Percentiles rank a stretch among this genome's conserved stretches.
Conservation (phyloP, 2,113 vertebrate genomes). For the Stomatorhinus ivindoensis region DNA sequence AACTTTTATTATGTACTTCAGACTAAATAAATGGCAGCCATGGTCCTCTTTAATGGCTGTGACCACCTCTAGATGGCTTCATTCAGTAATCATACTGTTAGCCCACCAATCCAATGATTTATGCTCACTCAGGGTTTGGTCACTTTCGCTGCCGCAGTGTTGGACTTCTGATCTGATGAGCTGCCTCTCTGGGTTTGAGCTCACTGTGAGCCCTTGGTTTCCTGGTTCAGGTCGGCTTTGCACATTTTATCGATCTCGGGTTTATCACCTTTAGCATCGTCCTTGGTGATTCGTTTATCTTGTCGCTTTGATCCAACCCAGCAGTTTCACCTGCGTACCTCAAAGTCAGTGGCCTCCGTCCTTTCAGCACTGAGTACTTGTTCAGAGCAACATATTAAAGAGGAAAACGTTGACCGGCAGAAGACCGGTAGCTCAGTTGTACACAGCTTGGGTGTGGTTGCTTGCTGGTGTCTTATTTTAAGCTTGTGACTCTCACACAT, state of each 20-base stretch:
- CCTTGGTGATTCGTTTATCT: no score
- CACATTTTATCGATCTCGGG: background rate
- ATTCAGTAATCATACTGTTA: background rate
- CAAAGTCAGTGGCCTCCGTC: background rate
- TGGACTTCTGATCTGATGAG: background rate
- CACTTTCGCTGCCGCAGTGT: background rate
- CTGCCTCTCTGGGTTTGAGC: background rate
- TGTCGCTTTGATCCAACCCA: background rate
- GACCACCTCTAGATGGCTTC: background rate
- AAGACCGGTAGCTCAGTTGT: background rate
- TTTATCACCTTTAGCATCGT: background rate
- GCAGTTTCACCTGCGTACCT: background rate
- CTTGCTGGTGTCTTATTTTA: background rate
- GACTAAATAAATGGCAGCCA: background rate
- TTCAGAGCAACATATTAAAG: background rate
- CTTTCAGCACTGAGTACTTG: background rate
- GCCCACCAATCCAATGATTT: background rate
- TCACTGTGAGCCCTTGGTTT: background rate
- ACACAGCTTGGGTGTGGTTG: background rate
- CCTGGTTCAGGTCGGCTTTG: background rate
- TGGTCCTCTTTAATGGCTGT: background rate
- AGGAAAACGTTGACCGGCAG: background rate
- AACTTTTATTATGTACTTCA: background rate
- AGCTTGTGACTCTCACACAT: background rate
- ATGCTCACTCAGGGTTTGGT: background rate